Conservation (phyloP, 2,113 vertebrate genomes). For the Hassar affinis region DNA sequence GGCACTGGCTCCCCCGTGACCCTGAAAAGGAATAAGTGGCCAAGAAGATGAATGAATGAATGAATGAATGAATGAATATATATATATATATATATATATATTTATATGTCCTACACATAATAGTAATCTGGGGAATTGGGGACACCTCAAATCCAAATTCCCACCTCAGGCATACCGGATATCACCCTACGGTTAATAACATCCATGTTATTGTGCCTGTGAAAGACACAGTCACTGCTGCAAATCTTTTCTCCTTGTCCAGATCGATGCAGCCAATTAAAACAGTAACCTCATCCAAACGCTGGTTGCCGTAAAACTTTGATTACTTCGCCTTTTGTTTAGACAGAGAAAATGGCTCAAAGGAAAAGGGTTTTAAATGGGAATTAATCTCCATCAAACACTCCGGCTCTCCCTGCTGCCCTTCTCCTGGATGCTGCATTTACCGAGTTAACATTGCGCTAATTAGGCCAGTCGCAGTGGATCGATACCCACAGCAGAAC, state of each 20-base stretch:
- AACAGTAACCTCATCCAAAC: constrained; percentile 17
- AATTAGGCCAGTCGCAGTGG: constrained; percentile 58
- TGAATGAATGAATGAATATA: no score
- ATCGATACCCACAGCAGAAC: constrained; percentile 55
- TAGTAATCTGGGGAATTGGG: background rate
- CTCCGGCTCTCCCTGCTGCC: constrained; percentile 14
- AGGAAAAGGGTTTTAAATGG: constrained; percentile 22
- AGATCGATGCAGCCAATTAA: constrained; percentile 34
- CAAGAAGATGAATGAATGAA: no score
- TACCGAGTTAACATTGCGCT: constrained; percentile 57
- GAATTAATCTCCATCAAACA: constrained; percentile 52
- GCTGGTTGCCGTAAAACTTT: constrained; percentile 22
- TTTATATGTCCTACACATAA: no score
- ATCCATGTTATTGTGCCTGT: background rate
- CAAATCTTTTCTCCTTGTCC: background rate
- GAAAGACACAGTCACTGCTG: background rate
- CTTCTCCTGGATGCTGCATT: constrained; percentile 33
- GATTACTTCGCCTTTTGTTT: constrained; percentile 50
- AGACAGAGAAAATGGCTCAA: constrained; percentile 34
- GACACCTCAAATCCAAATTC: background rate
- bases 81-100: no score
- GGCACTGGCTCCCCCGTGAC: no score
- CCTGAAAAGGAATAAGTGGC: no score
- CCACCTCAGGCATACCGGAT: background rate
- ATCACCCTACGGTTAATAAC: background rate